Evolutionary conservation across 1,140 invertebrate species (phyloP).

Genomic region (Atta texana): DNA sequence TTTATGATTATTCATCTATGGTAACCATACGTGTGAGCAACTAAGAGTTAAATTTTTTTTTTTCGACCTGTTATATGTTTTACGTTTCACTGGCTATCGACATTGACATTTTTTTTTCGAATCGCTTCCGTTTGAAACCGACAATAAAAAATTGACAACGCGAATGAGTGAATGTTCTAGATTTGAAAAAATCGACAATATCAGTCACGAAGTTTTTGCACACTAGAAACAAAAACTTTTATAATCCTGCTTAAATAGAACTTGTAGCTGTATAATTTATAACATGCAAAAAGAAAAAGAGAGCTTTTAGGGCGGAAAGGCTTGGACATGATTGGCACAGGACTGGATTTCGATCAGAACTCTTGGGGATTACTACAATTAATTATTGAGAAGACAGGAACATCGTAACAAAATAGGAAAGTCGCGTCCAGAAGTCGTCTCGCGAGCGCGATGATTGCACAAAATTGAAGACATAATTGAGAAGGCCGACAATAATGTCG

Average conservation of each 20-base stretch:
- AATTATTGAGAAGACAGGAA: constrained; percentile 1
- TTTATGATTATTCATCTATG: too few species aligned
- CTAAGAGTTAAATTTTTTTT: constrained; percentile 9
- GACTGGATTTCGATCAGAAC: constrained; percentile 1
- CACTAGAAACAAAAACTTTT: not conserved
- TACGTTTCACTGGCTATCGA: not conserved
- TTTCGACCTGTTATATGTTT: not conserved
- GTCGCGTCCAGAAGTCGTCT: not conserved
- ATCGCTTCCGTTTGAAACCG: not conserved
- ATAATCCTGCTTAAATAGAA: not conserved
- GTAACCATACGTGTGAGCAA: not conserved
- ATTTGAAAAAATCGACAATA: not conserved
- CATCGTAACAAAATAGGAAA: constrained; percentile 15
- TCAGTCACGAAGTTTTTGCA: not conserved
- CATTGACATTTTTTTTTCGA: not conserved
- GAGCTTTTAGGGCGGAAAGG: constrained; percentile 1
- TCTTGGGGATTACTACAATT: constrained; percentile 3
- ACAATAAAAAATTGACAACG: not conserved
- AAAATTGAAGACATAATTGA: constrained; percentile 50
- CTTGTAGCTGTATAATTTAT: not conserved
- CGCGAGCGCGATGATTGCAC: constrained; percentile 35
- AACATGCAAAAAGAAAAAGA: not conserved
- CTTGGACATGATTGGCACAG: not conserved
- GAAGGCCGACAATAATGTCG: constrained; percentile 17
- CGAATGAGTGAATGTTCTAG: not conserved